These are phyloP conservation scores for Caenorhabditis tropicalis DNA, from an alignment of 1,140 invertebrate species.

Conservation along the genomic window DNA sequence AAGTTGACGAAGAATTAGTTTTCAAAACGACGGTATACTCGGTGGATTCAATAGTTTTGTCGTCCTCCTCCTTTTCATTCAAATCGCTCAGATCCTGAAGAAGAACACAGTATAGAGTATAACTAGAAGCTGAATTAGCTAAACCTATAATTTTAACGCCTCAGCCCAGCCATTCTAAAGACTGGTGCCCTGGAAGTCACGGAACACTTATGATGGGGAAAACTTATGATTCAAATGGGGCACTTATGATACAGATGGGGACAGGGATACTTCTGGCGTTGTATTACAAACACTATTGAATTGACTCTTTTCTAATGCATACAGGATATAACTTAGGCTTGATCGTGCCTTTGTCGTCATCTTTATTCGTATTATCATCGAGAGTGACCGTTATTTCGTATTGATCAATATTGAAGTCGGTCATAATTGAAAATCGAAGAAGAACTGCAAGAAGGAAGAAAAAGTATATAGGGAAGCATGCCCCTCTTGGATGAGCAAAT, in stretches of 20 bases:
- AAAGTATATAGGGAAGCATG: not conserved
- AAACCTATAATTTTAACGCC: too few relatives aligned
- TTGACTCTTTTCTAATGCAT: too few relatives aligned
- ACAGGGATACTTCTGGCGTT: too few relatives aligned
- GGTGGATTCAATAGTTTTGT: not conserved
- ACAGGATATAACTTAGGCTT: slow-evolving; percentile 39
- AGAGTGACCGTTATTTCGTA: slow-evolving; percentile 36
- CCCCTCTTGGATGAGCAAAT: slow-evolving; percentile 1
- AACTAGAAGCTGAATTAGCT: not conserved
- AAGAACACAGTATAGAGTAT: not conserved
- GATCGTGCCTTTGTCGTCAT: slow-evolving; percentile 11
- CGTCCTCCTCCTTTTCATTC: not conserved
- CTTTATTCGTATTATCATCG: not conserved
- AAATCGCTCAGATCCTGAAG: not conserved
- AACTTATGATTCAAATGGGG: too few relatives aligned
- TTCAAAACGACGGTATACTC: not conserved
- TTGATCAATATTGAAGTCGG: slow-evolving; percentile 43
- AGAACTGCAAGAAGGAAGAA: slow-evolving; percentile 1
- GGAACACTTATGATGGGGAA: too few relatives aligned
- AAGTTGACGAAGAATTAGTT: too few relatives aligned
- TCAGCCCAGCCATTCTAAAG: too few relatives aligned
- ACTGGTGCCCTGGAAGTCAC: too few relatives aligned
- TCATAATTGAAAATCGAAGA: not conserved
- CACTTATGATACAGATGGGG: too few relatives aligned
- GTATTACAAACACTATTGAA: too few relatives aligned